A percentile compares a stretch with the other conserved stretches of the same genome.
Conservation (phyloP, 2,888 invertebrate species). For the Seira musarum region DNA sequence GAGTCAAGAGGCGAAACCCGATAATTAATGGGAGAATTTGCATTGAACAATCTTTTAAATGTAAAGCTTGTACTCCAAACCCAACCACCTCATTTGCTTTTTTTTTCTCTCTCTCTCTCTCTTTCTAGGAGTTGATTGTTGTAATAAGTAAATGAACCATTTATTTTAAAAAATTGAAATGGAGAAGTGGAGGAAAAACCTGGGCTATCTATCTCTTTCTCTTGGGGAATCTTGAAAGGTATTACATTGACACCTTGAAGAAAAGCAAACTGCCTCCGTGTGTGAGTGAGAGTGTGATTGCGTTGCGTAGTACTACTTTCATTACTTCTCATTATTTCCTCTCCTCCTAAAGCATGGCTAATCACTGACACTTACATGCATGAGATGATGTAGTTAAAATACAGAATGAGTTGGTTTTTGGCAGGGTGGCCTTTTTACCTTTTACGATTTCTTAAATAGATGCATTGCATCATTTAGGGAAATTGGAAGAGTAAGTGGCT, state of each 20-base stretch:
- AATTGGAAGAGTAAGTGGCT: background rate
- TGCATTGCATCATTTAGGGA: conserved; percentile 19
- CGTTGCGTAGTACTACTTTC: conserved; percentile 20
- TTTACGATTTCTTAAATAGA: conserved; percentile 53
- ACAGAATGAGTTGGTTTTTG: conserved; percentile 41
- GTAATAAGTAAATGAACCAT: conserved; percentile 58
- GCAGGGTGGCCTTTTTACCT: conserved; percentile 63
- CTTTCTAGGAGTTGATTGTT: background rate
- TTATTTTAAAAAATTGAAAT: conserved; percentile 28
- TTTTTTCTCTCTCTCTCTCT: conserved; percentile 6
- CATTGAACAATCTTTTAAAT: conserved; percentile 60
- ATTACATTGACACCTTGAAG: conserved; percentile 52
- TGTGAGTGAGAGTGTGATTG: conserved; percentile 32
- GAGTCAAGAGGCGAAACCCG: conserved; percentile 16
- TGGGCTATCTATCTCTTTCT: conserved; percentile 50
- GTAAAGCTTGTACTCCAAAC: conserved; percentile 48
- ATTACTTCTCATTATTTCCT: conserved; percentile 17
- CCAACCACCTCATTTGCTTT: background rate
- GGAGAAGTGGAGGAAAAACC: conserved; percentile 32
- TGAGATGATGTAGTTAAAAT: conserved; percentile 49
- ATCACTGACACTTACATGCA: conserved; percentile 62
- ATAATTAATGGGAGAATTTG: conserved; percentile 62
- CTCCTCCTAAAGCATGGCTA: conserved; percentile 43
- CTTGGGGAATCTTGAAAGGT: conserved; percentile 14
- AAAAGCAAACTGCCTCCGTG: background rate